Percentiles rank a stretch among this genome's conserved stretches.
Evolutionary conservation across 1,140 invertebrate genomes (phyloP).

Genomic region (Drosophila ironensis): DNA sequence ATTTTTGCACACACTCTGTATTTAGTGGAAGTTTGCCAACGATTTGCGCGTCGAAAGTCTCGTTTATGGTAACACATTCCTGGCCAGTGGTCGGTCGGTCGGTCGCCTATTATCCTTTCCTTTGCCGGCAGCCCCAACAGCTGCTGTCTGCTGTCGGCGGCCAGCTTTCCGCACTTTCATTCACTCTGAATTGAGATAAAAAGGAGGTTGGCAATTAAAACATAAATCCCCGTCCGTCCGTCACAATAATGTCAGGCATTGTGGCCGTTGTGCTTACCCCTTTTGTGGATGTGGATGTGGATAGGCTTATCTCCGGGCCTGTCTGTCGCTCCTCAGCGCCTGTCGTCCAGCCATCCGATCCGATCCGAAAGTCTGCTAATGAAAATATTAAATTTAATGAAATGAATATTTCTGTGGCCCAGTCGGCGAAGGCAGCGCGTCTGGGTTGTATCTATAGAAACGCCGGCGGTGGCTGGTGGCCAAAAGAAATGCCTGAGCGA

Average conservation of each 20-base stretch:
- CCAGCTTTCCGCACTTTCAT: constrained; percentile 48
- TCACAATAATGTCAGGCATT: constrained; percentile 55
- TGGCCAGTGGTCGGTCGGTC: too few species aligned
- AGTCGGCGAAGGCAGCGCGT: neutral
- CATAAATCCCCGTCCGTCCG: constrained; percentile 51
- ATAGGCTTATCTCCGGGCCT: constrained; percentile 48
- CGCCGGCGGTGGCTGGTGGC: too few species aligned
- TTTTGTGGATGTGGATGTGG: too few species aligned
- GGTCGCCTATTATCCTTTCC: constrained; percentile 67
- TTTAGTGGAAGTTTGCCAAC: too few species aligned
- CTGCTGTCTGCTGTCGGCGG: constrained; percentile 4
- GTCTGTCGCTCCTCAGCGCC: constrained; percentile 12
- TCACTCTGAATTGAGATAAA: constrained; percentile 19
- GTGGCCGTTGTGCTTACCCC: constrained; percentile 26
- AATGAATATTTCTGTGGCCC: constrained; percentile 70
- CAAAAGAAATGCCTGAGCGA: constrained; percentile 63
- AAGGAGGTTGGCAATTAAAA: constrained; percentile 61
- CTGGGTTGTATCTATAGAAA: neutral
- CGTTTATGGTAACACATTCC: constrained; percentile 20
- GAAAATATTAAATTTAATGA: constrained; percentile 78
- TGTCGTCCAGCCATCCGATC: too few species aligned
- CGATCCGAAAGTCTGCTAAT: constrained; percentile 68
- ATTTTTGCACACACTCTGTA: too few species aligned
- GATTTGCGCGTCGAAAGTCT: neutral
- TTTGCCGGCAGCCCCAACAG: too few species aligned